phyloP scores from a whole-genome alignment of 1,140 invertebrate species.

The Lordiphosa collinella region DNA sequence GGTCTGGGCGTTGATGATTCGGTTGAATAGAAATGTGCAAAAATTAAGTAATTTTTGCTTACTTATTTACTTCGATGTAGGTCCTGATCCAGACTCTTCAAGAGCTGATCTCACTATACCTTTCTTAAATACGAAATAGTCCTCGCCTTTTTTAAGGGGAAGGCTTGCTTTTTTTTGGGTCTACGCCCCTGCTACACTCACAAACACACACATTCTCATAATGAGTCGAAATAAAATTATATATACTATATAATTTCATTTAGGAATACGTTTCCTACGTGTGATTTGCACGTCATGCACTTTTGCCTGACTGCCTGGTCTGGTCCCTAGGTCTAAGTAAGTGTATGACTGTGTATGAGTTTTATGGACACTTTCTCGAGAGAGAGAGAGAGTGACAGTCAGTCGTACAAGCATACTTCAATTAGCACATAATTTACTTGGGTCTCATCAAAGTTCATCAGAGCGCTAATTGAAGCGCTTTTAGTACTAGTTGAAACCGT shows the following conservation, averaged over 20 bases:
- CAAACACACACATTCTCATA: background rate
- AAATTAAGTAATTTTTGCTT: no score
- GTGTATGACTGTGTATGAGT: conserved; percentile 17
- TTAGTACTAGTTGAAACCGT: conserved; percentile 55
- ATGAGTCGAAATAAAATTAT: conserved; percentile 19
- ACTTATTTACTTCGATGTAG: no score
- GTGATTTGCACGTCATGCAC: conserved; percentile 25
- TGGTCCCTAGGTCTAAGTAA: background rate
- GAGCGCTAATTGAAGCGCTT: conserved; percentile 67
- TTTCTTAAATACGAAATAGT: no score
- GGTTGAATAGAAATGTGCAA: no score
- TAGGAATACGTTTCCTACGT: conserved; percentile 36
- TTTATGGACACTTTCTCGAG: conserved; percentile 32
- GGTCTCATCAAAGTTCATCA: conserved; percentile 70
- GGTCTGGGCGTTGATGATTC: no score
- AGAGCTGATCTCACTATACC: no score
- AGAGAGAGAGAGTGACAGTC: conserved; percentile 1
- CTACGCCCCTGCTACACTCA: background rate
- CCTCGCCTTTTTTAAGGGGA: no score
- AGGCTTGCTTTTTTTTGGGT: no score
- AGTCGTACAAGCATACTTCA: conserved; percentile 52
- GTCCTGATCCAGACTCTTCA: no score
- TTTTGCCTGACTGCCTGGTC: background rate
- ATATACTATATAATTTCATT: conserved; percentile 33
- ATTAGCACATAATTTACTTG: conserved; percentile 74